These are phyloP conservation scores for Apteryx mantelli DNA, from an alignment of 2,113 vertebrate genomes.

Conservation along the genomic window DNA sequence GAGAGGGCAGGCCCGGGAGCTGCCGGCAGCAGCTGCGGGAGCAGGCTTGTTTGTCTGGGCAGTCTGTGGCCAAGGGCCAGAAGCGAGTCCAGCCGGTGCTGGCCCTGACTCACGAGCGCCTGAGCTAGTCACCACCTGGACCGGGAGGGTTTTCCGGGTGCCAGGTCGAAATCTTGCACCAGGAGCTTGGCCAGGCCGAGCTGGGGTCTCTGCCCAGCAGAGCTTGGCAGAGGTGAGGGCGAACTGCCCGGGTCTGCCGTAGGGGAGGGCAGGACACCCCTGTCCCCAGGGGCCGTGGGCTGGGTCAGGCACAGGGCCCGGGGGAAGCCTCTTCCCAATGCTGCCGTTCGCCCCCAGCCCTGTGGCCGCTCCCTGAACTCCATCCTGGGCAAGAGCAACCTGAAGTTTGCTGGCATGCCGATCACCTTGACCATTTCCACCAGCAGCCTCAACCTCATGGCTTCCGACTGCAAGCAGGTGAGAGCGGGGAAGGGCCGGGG, in stretches of 20 bases:
- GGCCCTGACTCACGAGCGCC: neutral
- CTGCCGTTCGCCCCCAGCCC: conserved; percentile 76
- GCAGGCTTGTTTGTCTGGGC: neutral
- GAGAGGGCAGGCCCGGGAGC: neutral
- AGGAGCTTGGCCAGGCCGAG: neutral
- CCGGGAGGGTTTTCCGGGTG: too few relatives aligned
- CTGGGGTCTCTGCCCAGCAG: neutral
- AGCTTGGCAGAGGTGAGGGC: neutral
- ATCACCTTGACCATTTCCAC: conserved; percentile 98
- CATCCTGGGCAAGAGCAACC: conserved; percentile 96
- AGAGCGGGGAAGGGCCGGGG: neutral
- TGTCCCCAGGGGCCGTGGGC: neutral
- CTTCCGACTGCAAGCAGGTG: conserved; percentile 97
- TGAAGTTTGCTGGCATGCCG: conserved; percentile 97
- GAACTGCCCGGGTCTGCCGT: neutral
- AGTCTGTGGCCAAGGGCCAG: neutral
- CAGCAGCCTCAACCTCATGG: conserved; percentile 98
- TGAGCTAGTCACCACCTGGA: too few relatives aligned
- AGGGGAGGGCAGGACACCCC: neutral
- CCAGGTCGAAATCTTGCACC: neutral
- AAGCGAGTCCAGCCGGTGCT: neutral
- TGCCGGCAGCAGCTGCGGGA: neutral
- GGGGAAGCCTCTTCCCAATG: neutral
- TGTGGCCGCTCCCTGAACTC: conserved; percentile 88
- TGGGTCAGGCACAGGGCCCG: neutral